Conservation (phyloP, 2,113 vertebrate species). For the Andinoacara biseriatus region DNA sequence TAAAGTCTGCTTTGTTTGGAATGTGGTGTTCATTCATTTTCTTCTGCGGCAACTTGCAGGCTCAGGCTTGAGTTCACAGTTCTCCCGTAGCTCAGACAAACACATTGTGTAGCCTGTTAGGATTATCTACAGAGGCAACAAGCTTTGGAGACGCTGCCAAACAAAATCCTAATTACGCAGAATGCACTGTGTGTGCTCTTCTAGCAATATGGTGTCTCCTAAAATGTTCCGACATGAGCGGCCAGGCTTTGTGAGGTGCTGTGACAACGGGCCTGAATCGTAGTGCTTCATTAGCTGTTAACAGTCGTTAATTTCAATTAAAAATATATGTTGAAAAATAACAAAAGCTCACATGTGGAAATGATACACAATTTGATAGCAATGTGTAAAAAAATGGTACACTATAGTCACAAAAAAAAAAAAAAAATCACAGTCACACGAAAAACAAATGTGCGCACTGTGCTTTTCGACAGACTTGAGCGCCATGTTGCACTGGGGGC, state of each 20-base stretch:
- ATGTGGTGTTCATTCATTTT: slow-evolving; percentile 68
- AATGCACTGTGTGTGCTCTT: slow-evolving; percentile 33
- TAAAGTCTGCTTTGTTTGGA: slow-evolving; percentile 46
- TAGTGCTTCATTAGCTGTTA: background rate
- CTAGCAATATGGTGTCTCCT: background rate
- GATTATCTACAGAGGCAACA: slow-evolving; percentile 64
- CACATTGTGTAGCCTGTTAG: slow-evolving; percentile 62
- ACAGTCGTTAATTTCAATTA: slow-evolving; percentile 1
- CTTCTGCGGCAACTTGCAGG: slow-evolving; percentile 60
- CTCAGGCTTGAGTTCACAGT: slow-evolving; percentile 69
- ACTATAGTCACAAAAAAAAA: background rate
- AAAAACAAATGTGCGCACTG: background rate
- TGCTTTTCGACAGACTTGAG: background rate
- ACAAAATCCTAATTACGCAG: slow-evolving; percentile 64
- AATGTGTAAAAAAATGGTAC: background rate
- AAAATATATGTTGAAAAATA: background rate
- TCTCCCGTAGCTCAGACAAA: slow-evolving; percentile 65
- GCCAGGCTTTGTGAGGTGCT: slow-evolving; percentile 2
- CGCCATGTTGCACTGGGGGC: background rate
- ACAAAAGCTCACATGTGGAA: background rate
- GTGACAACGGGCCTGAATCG: slow-evolving; percentile 21
- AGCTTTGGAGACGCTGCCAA: slow-evolving; percentile 63
- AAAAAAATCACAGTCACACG: background rate
- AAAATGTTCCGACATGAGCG: slow-evolving; percentile 30
- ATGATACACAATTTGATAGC: background rate